Conservation (phyloP, 2,888 invertebrate genomes). For the Drosophila anomalata region DNA sequence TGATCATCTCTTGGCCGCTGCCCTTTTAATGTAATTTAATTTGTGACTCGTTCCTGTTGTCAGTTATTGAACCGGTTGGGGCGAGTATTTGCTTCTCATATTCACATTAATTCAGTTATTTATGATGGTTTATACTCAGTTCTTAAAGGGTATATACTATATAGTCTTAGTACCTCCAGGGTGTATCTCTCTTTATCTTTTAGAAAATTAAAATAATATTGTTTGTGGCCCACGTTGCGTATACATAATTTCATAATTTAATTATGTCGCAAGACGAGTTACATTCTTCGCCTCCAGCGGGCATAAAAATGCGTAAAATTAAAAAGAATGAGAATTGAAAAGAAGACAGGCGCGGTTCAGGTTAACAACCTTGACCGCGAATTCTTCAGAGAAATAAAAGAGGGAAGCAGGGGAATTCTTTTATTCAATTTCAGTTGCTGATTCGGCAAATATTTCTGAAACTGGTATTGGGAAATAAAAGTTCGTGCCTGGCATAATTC, state of each 20-base stretch:
- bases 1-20: constrained; percentile 55
- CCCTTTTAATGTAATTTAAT: constrained; percentile 70
- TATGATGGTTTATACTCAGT: constrained; percentile 29
- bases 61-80: constrained; percentile 72
- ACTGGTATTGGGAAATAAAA: background rate
- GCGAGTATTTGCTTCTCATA: constrained; percentile 37
- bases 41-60: constrained; percentile 51
- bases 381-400: constrained; percentile 34
- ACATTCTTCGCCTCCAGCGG: constrained; percentile 17
- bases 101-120: constrained; percentile 22
- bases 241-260: constrained; percentile 60
- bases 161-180: background rate
- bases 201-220: constrained; percentile 35
- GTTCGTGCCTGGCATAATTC: background rate
- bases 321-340: constrained; percentile 36
- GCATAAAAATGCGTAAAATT: constrained; percentile 51
- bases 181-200: background rate
- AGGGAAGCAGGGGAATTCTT: constrained; percentile 12
- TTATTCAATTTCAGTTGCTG: background rate
- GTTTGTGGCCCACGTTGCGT: constrained; percentile 46
- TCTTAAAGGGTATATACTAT: background rate
- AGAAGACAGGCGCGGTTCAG: constrained; percentile 46
- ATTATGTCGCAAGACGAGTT: constrained; percentile 38
- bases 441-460: constrained; percentile 8
- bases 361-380: constrained; percentile 77